phyloP scores from a whole-genome alignment of 2,113 vertebrate genomes.

The Hippocampus zosterae region DNA sequence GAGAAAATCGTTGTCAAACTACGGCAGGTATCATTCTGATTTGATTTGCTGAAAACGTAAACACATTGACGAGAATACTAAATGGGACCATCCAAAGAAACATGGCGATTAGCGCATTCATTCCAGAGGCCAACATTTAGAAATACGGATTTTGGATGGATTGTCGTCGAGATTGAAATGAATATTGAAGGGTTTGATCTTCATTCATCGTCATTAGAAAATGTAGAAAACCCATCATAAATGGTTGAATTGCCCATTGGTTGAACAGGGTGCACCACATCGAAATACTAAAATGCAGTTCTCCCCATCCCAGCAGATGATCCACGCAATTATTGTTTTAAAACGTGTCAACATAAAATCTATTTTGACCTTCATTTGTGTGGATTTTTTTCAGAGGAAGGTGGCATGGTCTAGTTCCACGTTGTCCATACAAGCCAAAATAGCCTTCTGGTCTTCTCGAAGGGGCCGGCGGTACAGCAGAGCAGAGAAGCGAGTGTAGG shows the following conservation, averaged over 20 bases:
- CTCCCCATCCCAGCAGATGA: conserved; percentile 17
- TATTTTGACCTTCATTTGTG: conserved; percentile 26
- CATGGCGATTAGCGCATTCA: not conserved
- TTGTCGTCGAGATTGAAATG: not conserved
- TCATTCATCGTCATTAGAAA: not conserved
- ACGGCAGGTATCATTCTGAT: conserved; percentile 21
- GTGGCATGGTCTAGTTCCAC: conserved; percentile 84
- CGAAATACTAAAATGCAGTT: conserved; percentile 26
- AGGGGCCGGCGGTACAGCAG: conserved; percentile 86
- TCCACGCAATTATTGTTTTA: conserved; percentile 5
- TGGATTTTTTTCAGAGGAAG: conserved; percentile 50
- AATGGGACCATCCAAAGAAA: not conserved
- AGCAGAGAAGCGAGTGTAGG: conserved; percentile 90
- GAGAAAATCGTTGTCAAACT: conserved; percentile 62
- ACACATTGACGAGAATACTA: not conserved
- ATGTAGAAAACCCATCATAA: conserved; percentile 1
- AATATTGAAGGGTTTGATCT: not conserved
- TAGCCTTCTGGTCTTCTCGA: conserved; percentile 91
- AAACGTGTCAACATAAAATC: conserved; percentile 3
- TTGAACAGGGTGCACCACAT: conserved; percentile 17
- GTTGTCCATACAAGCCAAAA: conserved; percentile 92
- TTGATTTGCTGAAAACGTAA: conserved; percentile 16
- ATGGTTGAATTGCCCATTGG: conserved; percentile 34
- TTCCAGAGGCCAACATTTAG: conserved; percentile 4
- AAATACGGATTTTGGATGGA: not conserved